A percentile compares a stretch with the other conserved stretches of the same genome.
Conservation (phyloP, 2,888 invertebrate genomes). For the Melinopterus prodromus region DNA sequence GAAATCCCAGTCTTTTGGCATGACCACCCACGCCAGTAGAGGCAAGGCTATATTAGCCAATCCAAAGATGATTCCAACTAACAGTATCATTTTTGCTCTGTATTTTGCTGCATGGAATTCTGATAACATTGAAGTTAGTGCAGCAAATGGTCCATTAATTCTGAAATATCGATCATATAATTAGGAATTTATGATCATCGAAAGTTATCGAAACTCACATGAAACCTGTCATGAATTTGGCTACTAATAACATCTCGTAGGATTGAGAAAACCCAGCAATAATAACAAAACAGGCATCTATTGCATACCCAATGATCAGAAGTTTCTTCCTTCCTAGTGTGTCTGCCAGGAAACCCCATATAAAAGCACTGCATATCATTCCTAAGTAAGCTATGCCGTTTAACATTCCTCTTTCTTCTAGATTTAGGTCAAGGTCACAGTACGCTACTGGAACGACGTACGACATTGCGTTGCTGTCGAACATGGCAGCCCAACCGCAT, state of each 20-base stretch:
- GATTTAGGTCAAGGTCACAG: slow-evolving; percentile 74
- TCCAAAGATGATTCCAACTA: slow-evolving; percentile 73
- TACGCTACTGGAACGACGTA: slow-evolving; percentile 79
- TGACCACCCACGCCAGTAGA: slow-evolving; percentile 74
- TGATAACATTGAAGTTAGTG: slow-evolving; percentile 74
- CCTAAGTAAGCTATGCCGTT: slow-evolving; percentile 78
- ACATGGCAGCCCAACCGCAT: slow-evolving; percentile 73
- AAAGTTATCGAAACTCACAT: slow-evolving; percentile 51
- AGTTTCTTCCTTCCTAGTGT: slow-evolving; percentile 74
- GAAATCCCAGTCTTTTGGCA: slow-evolving; percentile 69
- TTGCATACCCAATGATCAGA: slow-evolving; percentile 71
- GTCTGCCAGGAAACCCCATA: slow-evolving; percentile 83
- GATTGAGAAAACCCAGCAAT: slow-evolving; percentile 71
- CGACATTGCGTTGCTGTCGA: slow-evolving; percentile 76
- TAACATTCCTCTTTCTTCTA: slow-evolving; percentile 75
- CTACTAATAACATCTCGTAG: slow-evolving; percentile 71
- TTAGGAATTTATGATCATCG: too few species aligned
- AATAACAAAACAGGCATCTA: slow-evolving; percentile 71
- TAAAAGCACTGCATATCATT: slow-evolving; percentile 77
- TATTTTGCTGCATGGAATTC: slow-evolving; percentile 76
- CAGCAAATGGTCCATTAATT: slow-evolving; percentile 76
- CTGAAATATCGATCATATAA: slow-evolving; percentile 45
- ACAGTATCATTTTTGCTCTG: slow-evolving; percentile 70
- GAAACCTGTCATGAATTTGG: slow-evolving; percentile 78
- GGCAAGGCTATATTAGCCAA: slow-evolving; percentile 71